These are phyloP conservation scores for Podargus strigoides DNA, from an alignment of 2,797 vertebrate species.

Conservation along the genomic window DNA sequence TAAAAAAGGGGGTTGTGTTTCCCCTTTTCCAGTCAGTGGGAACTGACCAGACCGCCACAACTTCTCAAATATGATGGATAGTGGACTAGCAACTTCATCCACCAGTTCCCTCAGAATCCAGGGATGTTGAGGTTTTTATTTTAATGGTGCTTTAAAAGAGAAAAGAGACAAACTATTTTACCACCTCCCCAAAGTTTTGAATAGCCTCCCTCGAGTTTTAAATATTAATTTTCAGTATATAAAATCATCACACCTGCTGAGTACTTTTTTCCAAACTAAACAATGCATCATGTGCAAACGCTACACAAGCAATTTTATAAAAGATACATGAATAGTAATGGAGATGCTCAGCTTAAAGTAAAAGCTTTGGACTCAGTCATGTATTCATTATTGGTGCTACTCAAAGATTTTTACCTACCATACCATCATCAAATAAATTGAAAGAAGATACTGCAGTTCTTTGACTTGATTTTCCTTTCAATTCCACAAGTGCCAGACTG, in stretches of 20 bases:
- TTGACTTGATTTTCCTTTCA: neutral
- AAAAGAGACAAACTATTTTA: neutral
- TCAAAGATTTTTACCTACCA: neutral
- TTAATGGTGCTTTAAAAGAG: neutral
- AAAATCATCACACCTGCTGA: neutral
- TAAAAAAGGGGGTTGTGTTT: too few species aligned
- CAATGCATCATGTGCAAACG: neutral
- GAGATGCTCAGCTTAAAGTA: neutral
- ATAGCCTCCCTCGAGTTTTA: neutral
- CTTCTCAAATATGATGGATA: too few species aligned
- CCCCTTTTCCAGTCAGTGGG: too few species aligned
- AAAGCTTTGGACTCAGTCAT: neutral
- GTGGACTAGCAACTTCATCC: too few species aligned
- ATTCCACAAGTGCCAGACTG: neutral
- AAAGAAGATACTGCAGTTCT: neutral
- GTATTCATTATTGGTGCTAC: neutral
- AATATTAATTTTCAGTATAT: neutral
- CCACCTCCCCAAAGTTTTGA: neutral
- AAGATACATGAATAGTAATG: neutral
- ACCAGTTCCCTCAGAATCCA: too few species aligned
- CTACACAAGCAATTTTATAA: neutral
- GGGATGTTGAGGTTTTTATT: neutral
- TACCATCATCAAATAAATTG: neutral
- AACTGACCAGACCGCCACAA: too few species aligned
- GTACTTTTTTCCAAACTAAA: neutral